Evolutionary conservation across 2,888 invertebrate genomes (phyloP).

Genomic region (Drosophila histrio): DNA sequence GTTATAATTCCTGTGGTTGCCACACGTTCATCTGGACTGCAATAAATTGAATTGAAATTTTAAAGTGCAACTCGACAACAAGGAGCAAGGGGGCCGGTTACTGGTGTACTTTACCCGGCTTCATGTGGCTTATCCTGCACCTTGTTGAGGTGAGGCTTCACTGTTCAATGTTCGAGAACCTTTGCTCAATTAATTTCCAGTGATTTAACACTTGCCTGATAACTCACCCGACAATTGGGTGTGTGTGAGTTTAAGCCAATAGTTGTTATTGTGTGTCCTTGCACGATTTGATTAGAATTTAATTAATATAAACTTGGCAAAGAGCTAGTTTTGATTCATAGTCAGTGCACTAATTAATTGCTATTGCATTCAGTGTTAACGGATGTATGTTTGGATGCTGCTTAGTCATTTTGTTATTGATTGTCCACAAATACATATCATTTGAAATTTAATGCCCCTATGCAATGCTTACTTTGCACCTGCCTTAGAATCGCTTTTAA

Average conservation of each 20-base stretch:
- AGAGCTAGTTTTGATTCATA: not conserved
- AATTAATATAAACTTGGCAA: conserved; percentile 53
- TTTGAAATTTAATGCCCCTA: not conserved
- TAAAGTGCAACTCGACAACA: conserved; percentile 36
- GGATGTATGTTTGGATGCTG: not conserved
- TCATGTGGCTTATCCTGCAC: conserved; percentile 8
- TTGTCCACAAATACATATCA: not conserved
- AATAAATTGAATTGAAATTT: conserved; percentile 69
- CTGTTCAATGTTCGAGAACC: not conserved
- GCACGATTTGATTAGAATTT: conserved; percentile 35
- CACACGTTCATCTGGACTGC: conserved; percentile 41
- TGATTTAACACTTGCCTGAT: conserved; percentile 69
- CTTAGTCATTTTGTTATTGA: not conserved
- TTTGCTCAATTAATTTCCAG: conserved; percentile 76
- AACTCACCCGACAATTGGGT: conserved; percentile 25
- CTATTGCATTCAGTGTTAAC: not conserved
- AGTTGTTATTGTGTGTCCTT: not conserved
- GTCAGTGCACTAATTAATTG: conserved; percentile 16
- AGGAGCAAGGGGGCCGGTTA: not conserved
- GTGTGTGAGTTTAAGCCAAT: not conserved
- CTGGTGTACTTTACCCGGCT: conserved; percentile 2
- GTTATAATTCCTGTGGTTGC: conserved; percentile 82
- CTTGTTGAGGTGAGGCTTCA: conserved; percentile 12
- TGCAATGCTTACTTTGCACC: conserved; percentile 17
- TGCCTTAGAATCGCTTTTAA: conserved; percentile 6